Base-by-base conservation (phyloP, 1,140 invertebrate species). In the Danaus melanippus region DNA sequence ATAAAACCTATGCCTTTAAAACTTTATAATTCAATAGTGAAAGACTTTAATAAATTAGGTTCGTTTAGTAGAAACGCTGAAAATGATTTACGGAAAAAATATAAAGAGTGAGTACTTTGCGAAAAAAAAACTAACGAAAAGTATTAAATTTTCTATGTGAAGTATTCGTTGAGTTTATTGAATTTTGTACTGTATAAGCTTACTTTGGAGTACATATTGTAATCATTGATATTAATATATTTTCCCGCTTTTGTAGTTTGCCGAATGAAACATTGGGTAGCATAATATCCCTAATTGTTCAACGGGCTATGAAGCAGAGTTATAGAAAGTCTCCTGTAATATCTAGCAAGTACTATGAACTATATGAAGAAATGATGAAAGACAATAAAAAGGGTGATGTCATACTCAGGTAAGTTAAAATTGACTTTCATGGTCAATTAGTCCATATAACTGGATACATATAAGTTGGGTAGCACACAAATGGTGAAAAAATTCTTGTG, bases 311-410 rank as follows among this genome's bases (percentile, higher is more conserved):
- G 83, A 86, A 84, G 55, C 76, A 78, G 42, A 83, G 63, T 57
- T 86, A 84, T 42, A 73, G 83, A 56, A 86, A 84, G 50, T 86
- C 79, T 11, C 83, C 81, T 41, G 64, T 75, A 12, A 82, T 84
- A 66, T 84, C 80, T 43, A 83, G 75, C 56, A 82, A 74, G 69
- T 86, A 86, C 56, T 76, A 79, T 64, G 76, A 84, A 39, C 64
- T 86, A 50, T 86, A 84, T 72, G 76, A 86, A 56, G 70, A 71
- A 42, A 45, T 81, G 21, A 78, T 82, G 69, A 71, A 64, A 49
- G 74, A 77, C 7, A 79, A 79, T 54, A 71, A 73, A 49, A 75
- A 72, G 57, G 70, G 62, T 17, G 74, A 79, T 73, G 67, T 82
- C 15, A 79, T 86, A 52, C 53, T 79, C 48, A 65, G 75, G 83